Evolutionary conservation across 1,140 invertebrate species (phyloP).

Genomic region (Drosophila pachea): DNA sequence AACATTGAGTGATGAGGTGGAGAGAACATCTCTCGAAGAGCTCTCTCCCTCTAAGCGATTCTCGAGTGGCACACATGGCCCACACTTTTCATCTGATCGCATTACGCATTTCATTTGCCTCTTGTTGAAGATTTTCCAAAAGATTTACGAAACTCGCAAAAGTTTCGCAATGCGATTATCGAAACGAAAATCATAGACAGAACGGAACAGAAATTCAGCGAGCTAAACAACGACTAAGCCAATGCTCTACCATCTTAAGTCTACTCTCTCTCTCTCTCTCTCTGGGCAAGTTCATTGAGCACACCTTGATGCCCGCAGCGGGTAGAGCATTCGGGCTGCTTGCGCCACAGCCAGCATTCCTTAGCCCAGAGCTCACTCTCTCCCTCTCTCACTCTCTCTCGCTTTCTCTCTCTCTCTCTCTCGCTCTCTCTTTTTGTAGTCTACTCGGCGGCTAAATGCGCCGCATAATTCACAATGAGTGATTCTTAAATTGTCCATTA

Average conservation of each 20-base stretch:
- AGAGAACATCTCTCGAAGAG: slow-evolving; percentile 3
- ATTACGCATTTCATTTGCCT: slow-evolving; percentile 49
- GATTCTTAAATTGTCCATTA: slow-evolving; percentile 77
- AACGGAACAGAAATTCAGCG: neutral
- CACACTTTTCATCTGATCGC: slow-evolving; percentile 17
- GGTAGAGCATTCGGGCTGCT: slow-evolving; percentile 20
- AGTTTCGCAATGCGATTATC: slow-evolving; percentile 45
- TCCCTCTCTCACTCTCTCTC: too few species aligned
- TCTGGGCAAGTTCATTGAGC: neutral
- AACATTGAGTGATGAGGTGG: slow-evolving; percentile 66
- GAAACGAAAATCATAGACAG: neutral
- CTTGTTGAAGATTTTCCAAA: slow-evolving; percentile 53
- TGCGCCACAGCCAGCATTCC: slow-evolving; percentile 52
- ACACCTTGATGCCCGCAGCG: neutral
- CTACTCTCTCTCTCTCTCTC: too few species aligned
- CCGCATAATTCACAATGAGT: slow-evolving; percentile 77
- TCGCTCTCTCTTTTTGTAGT: slow-evolving; percentile 15
- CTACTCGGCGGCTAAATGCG: slow-evolving; percentile 72
- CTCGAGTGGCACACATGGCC: slow-evolving; percentile 56
- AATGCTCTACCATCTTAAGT: too few species aligned
- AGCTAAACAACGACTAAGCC: too few species aligned
- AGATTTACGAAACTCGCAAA: slow-evolving; percentile 59
- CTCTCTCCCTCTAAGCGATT: slow-evolving; percentile 5
- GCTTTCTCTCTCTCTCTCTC: too few species aligned
- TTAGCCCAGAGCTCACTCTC: slow-evolving; percentile 7